A percentile compares a stretch with the other conserved stretches of the same genome.
phyloP scores from a whole-genome alignment of 1,140 invertebrate genomes.

The Elymnias hypermnestra region DNA sequence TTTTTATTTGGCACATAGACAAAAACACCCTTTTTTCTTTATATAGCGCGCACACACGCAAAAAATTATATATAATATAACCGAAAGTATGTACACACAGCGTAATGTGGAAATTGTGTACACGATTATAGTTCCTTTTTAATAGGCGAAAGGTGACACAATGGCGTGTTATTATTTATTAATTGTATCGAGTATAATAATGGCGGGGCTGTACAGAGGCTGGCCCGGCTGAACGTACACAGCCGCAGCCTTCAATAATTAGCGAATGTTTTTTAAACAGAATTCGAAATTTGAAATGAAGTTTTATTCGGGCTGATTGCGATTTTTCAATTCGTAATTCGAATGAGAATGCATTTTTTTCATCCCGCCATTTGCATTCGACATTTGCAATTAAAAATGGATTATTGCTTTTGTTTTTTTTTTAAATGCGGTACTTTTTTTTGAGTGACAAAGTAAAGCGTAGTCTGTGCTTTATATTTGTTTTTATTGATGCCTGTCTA shows the following conservation, averaged over 20 bases:
- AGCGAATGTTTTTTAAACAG: constrained; percentile 70
- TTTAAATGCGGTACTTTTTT: constrained; percentile 24
- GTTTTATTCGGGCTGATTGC: constrained; percentile 64
- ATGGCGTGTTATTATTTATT: constrained; percentile 26
- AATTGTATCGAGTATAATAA: constrained; percentile 13
- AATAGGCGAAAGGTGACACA: constrained; percentile 20
- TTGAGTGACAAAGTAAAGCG: constrained; percentile 11
- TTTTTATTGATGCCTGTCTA: constrained; percentile 1
- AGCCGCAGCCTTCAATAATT: constrained; percentile 62
- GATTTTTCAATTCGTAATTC: constrained; percentile 58
- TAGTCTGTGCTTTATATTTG: not conserved
- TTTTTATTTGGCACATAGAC: constrained; percentile 75
- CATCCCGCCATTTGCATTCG: constrained; percentile 29
- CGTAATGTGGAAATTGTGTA: constrained; percentile 34
- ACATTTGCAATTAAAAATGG: constrained; percentile 41
- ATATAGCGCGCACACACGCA: constrained; percentile 53
- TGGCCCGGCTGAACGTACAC: constrained; percentile 43
- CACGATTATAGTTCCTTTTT: constrained; percentile 35
- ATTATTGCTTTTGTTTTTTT: constrained; percentile 34
- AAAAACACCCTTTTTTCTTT: constrained; percentile 72
- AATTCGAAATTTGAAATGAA: constrained; percentile 69
- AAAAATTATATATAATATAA: constrained; percentile 33
- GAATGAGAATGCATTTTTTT: constrained; percentile 39
- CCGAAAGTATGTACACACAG: constrained; percentile 37
- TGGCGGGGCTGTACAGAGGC: constrained; percentile 29